Evolutionary conservation across 2,888 invertebrate species (phyloP).

Genomic region (Phoronis australis): DNA sequence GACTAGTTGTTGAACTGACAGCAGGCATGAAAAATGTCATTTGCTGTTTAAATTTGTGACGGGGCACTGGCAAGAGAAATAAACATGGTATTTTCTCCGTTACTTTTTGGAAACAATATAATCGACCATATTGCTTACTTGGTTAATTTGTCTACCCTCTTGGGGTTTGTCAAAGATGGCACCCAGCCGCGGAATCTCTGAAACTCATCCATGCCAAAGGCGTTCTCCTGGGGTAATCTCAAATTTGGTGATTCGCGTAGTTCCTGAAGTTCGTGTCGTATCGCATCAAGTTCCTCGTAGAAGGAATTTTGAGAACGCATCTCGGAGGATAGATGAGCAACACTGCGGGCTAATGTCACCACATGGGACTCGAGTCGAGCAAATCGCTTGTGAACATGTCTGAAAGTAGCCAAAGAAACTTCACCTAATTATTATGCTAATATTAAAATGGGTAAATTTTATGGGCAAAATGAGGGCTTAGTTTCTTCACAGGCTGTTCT

Average conservation of each 20-base stretch:
- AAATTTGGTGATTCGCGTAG: constrained; percentile 47
- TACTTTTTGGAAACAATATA: no score
- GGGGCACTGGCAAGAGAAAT: no score
- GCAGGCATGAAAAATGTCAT: no score
- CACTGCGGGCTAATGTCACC: constrained; percentile 81
- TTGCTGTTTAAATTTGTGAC: no score
- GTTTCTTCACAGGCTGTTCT: no score
- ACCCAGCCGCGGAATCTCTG: constrained; percentile 50
- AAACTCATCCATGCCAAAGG: constrained; percentile 26
- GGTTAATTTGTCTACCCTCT: constrained; percentile 78
- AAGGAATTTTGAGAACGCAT: constrained; percentile 84
- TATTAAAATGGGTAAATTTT: no score
- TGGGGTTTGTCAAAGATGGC: constrained; percentile 71
- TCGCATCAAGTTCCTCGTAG: constrained; percentile 81
- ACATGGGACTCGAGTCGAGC: constrained; percentile 85
- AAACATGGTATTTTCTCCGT: no score
- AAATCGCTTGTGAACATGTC: constrained; percentile 81
- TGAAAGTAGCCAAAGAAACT: constrained; percentile 19
- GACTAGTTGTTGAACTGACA: no score
- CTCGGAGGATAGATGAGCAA: constrained; percentile 85
- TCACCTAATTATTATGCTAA: background rate
- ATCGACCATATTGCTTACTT: no score
- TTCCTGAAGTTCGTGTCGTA: constrained; percentile 74
- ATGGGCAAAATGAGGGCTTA: no score
- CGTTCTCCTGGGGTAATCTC: no score